These are phyloP conservation scores for Rachycentron canadum DNA, from an alignment of 2,797 vertebrate genomes.

Conservation along the genomic window DNA sequence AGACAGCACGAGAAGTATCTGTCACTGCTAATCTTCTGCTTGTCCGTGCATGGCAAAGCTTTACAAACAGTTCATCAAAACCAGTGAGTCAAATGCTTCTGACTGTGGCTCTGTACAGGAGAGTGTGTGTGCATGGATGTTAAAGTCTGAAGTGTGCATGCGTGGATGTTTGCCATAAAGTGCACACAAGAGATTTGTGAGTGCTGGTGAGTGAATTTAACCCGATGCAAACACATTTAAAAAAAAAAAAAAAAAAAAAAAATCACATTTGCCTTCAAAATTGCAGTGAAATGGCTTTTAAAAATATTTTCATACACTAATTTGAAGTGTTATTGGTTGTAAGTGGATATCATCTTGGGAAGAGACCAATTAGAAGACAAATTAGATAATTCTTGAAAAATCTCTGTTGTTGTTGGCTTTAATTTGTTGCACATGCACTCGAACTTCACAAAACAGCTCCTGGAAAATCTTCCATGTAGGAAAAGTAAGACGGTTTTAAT, in stretches of 20 bases:
- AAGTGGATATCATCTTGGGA: background rate
- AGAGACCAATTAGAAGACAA: background rate
- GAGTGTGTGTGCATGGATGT: constrained; percentile 5
- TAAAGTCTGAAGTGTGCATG: background rate
- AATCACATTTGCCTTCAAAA: background rate
- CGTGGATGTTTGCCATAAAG: constrained; percentile 12
- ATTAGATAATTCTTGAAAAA: background rate
- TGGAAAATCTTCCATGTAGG: background rate
- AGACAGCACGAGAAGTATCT: constrained; percentile 24
- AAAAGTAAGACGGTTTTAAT: background rate
- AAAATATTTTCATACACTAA: background rate
- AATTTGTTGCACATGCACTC: background rate
- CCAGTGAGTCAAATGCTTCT: constrained; percentile 32
- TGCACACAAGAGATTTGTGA: background rate
- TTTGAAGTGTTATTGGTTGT: background rate
- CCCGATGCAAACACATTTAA: background rate
- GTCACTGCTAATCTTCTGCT: constrained; percentile 64
- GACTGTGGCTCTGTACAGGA: background rate
- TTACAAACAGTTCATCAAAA: constrained; percentile 43
- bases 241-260: no score
- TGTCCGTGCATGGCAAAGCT: constrained; percentile 32
- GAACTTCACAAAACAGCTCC: background rate
- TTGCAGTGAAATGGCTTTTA: background rate
- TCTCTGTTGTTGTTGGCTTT: background rate
- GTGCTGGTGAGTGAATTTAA: background rate